Percentiles rank a stretch among this genome's conserved stretches.
phyloP scores from a whole-genome alignment of 2,888 invertebrate species.

The Andrena flavipes region DNA sequence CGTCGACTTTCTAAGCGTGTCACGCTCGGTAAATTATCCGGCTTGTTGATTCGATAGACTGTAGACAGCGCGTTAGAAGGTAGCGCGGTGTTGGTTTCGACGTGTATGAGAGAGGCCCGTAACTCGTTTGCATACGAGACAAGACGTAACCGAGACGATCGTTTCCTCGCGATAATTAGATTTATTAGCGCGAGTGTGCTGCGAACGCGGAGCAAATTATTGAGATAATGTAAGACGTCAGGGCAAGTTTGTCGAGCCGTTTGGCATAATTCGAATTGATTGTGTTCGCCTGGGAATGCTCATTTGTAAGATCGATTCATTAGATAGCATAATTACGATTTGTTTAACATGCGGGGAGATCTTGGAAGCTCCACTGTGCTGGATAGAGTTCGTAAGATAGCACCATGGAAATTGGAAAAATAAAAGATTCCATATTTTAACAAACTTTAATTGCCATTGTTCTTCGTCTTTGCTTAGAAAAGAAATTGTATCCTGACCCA shows the following conservation, averaged over 20 bases:
- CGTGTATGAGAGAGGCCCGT: neutral
- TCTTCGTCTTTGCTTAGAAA: too few species aligned
- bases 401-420: too few species aligned
- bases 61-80: neutral
- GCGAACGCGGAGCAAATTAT: slow-evolving; percentile 19
- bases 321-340: neutral
- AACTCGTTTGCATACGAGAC: slow-evolving; percentile 20
- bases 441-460: too few species aligned
- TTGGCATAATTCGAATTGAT: neutral
- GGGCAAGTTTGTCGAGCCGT: neutral
- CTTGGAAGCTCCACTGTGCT: neutral
- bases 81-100: neutral
- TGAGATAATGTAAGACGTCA: slow-evolving; percentile 7
- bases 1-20: neutral
- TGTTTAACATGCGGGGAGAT: neutral
- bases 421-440: too few species aligned
- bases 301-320: neutral
- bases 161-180: slow-evolving; percentile 37
- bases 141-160: slow-evolving; percentile 22
- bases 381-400: too few species aligned
- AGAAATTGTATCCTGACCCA: too few species aligned
- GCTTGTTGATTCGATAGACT: slow-evolving; percentile 7
- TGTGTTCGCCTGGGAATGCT: neutral
- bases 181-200: slow-evolving; percentile 9
- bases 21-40: neutral